Evolutionary conservation across 2,888 invertebrate species (phyloP).

Genomic region (Drosophila histrio): DNA sequence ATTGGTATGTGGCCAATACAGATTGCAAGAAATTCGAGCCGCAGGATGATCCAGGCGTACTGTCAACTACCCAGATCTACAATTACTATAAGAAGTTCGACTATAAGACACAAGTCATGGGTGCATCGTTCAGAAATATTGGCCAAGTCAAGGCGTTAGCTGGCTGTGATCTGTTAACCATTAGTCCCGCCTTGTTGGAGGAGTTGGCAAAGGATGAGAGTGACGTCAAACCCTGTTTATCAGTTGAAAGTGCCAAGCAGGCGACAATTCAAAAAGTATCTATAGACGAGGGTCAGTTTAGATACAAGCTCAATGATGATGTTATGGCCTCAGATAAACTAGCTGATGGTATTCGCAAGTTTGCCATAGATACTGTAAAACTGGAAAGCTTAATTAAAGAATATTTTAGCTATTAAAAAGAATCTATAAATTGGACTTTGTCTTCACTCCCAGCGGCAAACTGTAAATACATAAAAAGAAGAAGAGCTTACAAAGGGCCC

Average conservation of each 20-base stretch:
- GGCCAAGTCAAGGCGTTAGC: conserved; percentile 96
- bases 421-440: conserved; percentile 7
- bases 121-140: conserved; percentile 98
- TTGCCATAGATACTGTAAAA: conserved; percentile 96
- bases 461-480: conserved; percentile 31
- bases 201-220: conserved; percentile 92
- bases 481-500: conserved; percentile 53
- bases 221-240: conserved; percentile 86
- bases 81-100: conserved; percentile 99
- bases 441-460: conserved; percentile 2
- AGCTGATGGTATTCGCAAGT: conserved; percentile 98
- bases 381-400: conserved; percentile 87
- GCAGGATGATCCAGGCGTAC: conserved; percentile 96
- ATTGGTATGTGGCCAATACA: conserved; percentile 97
- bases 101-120: conserved; percentile 99
- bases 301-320: conserved; percentile 98
- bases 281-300: conserved; percentile 93
- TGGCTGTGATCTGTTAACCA: conserved; percentile 98
- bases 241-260: conserved; percentile 87
- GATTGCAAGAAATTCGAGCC: conserved; percentile 92
- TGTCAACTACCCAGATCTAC: conserved; percentile 97
- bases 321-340: conserved; percentile 99
- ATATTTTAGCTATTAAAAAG: background rate
- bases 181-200: conserved; percentile 94
- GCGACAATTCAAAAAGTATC: conserved; percentile 90